These are phyloP conservation scores for Syrmaticus mikado DNA, from an alignment of 2,113 vertebrate species.

Conservation along the genomic window DNA sequence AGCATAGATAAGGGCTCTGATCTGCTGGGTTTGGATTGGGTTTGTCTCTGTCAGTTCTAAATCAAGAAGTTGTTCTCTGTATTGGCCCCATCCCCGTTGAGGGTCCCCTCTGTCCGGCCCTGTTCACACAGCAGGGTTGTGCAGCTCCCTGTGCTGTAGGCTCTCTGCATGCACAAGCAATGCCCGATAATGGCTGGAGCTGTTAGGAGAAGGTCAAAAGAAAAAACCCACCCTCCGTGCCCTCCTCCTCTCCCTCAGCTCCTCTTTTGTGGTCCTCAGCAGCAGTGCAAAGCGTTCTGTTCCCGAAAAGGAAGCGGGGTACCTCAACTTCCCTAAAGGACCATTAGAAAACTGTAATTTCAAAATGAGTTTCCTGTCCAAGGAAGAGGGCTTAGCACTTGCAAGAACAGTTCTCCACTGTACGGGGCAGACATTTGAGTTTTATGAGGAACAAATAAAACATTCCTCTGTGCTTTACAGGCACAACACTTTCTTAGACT, in stretches of 20 bases:
- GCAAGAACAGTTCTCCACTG: slow-evolving; percentile 48
- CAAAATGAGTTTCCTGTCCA: slow-evolving; percentile 63
- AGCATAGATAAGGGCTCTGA: neutral
- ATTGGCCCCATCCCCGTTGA: neutral
- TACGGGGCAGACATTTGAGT: slow-evolving; percentile 50
- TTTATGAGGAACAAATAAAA: slow-evolving; percentile 73
- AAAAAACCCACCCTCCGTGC: neutral
- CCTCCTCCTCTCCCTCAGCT: slow-evolving; percentile 4
- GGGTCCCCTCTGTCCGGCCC: neutral
- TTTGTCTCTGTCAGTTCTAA: neutral
- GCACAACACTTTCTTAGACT: slow-evolving; percentile 58
- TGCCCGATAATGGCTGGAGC: neutral
- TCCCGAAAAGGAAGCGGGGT: slow-evolving; percentile 49
- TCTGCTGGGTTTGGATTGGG: neutral
- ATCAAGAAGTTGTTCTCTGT: neutral
- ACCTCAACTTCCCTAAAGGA: slow-evolving; percentile 65
- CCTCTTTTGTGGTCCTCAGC: slow-evolving; percentile 8
- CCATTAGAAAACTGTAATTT: slow-evolving; percentile 69
- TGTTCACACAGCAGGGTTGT: neutral
- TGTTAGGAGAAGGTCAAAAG: neutral
- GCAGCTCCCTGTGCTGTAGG: neutral
- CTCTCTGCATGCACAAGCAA: neutral
- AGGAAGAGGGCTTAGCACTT: slow-evolving; percentile 61
- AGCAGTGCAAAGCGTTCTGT: neutral
- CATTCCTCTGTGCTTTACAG: slow-evolving; percentile 63